Evolutionary conservation across 35 echinoderm and acorn worm species (phyloP), one percentile per base, ranked within the genome.

Genomic region (Eucidaris tribuloides): DNA sequence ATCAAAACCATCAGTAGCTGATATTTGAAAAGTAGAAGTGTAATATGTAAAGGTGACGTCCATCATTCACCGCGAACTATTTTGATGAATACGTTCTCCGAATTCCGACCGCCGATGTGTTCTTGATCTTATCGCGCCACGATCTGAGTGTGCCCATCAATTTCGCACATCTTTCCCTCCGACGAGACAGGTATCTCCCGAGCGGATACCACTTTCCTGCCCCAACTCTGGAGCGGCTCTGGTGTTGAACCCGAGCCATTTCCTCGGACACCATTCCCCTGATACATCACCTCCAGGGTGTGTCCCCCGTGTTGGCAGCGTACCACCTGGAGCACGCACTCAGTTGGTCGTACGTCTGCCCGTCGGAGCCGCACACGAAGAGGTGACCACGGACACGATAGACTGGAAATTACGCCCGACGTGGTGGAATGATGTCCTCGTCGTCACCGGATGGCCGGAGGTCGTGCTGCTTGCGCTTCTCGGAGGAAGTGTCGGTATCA

Each of bases 351-450:
- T 74, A 74, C 2, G 68, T 74, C 23, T 74, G 68, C 28, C 68
- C 68, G 44, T 74, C 68, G 14, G 68, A 74, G 6, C 68, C 68
- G 35, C 68, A 74, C 11, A 74, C 38, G 37, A 74, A 74, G 36
- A 33, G 0, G 37, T 27, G 37, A 74, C 68, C 28, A 74, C 68
- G 24, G 68, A 40, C 22, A 33, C 38, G 0, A 40, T 42, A 42
- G 68, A 74, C 68, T 33, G 68, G 37, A 33, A 74, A 40, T 35
- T 42, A 43, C 35, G 2, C 14, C 15, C 15, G 68, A 42, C 11
- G 68, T 33, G n/a, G n/a, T n/a, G n/a, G n/a, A n/a, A 9, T n/a
- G n/a, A n/a, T n/a, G 68, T 52, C 48, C n/a, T n/a, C 48, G 48
- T 11, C 9, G 48, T 52, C 48, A 11, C 48, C 48, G 48, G 9